Base-by-base conservation (phyloP, 2,888 invertebrate species). In the Harpagoxenus sublaevis region DNA sequence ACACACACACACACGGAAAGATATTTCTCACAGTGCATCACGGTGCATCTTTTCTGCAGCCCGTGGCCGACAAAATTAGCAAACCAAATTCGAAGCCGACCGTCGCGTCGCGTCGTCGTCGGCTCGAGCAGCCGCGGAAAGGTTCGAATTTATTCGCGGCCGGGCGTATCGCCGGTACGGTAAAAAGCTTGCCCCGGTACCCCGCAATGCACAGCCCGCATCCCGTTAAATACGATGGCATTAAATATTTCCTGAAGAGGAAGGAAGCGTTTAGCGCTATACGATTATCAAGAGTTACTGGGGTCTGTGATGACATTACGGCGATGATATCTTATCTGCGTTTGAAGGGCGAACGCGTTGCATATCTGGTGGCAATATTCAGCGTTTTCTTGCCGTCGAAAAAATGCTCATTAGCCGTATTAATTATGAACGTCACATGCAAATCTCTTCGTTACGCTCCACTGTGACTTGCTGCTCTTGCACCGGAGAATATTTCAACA, bases 61-160 rank as follows among this genome's bases (percentile, higher is more conserved):
- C 77, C 79, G 73, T 84, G 62, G 66, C 75, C 81, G 85, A 60
- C 68, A 82, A 89, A 70, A 91, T 90, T 89, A 89, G 89, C 89
- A 87, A 89, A 88, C 84, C 86, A 90, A 89, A 91, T 91, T 83
- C 66, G 77, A 75, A 68, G 23, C 57, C 79, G 79, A 18, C 79
- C 74, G 60, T 79, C 45, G 70, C 74, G 60, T 79, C 45, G 70
- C 63, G 75, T 85, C 42, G 55, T 53, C 60, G 75, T 82, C 55
- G 45, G 75, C 66, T 62, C 75, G 66, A 81, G 12, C 81, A 66
- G 57, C 81, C 79, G 35, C 62, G 60, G 68, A 79, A 79, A 79
- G 68, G 68, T 68, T 79, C 62, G 83, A 84, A 84, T 84, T 84
- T 84, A 84, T 84, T 78, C 51, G 79, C 68, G 60, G 53, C 60